Evolutionary conservation across 2,888 invertebrate species (phyloP).

Genomic region (Tridacna crocea): DNA sequence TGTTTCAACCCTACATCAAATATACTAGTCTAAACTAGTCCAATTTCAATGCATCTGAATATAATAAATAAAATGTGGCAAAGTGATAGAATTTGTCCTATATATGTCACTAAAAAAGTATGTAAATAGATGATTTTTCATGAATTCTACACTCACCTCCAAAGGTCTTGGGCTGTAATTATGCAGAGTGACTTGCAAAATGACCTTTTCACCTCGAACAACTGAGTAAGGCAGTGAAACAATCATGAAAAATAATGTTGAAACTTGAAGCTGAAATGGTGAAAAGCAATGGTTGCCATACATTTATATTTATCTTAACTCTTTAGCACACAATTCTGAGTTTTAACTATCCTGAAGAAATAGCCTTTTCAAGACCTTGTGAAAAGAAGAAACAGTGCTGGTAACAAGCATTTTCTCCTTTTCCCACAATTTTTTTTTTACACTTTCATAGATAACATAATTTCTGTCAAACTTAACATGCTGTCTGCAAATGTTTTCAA

Average conservation of each 20-base stretch:
- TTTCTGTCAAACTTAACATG: no score
- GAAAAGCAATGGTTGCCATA: no score
- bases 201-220: constrained; percentile 94
- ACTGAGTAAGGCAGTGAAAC: constrained; percentile 95
- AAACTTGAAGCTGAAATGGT: constrained; percentile 88
- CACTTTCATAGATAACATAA: not conserved
- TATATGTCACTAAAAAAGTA: no score
- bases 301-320: not conserved
- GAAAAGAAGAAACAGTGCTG: not conserved
- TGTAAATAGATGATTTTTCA: no score
- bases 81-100: no score
- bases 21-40: no score
- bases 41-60: no score
- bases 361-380: not conserved
- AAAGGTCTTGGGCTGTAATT: constrained; percentile 92
- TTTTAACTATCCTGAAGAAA: no score
- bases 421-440: no score
- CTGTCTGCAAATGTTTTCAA: no score
- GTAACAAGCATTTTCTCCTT: not conserved
- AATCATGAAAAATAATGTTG: constrained; percentile 93
- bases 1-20: no score
- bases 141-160: constrained; percentile 72
- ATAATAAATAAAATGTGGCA: no score
- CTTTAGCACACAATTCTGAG: not conserved
- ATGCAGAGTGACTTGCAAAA: constrained; percentile 93